These are phyloP conservation scores for Girardinichthys multiradiatus DNA, from an alignment of 2,113 vertebrate genomes.

Conservation along the genomic window DNA sequence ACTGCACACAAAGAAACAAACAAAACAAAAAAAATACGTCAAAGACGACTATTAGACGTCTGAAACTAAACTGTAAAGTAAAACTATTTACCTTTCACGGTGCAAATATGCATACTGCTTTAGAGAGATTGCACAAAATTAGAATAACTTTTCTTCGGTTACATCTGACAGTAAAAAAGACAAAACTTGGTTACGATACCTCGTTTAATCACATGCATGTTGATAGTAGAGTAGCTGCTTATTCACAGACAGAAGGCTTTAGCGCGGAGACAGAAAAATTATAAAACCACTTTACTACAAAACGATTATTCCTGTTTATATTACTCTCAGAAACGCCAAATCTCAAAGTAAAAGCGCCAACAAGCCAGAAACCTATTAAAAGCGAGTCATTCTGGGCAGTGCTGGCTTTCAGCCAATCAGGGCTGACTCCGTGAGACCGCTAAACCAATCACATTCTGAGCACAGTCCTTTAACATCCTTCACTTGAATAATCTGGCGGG, in stretches of 20 bases:
- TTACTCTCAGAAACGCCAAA: neutral
- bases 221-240: slow-evolving; percentile 21
- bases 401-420: slow-evolving; percentile 64
- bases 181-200: slow-evolving; percentile 72
- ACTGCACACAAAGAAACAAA: slow-evolving; percentile 2
- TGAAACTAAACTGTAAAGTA: neutral
- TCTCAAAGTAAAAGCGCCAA: slow-evolving; percentile 71
- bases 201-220: slow-evolving; percentile 93
- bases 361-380: neutral
- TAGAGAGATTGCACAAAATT: neutral
- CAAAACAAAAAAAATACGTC: neutral
- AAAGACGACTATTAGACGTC: neutral
- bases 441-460: slow-evolving; percentile 44
- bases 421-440: fast-evolving
- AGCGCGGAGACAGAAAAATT: neutral
- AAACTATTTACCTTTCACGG: neutral
- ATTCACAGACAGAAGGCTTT: neutral
- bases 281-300: neutral
- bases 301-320: neutral
- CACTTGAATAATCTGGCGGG: slow-evolving; percentile 48
- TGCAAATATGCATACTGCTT: neutral
- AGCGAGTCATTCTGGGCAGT: slow-evolving; percentile 6
- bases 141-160: neutral
- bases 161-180: neutral
- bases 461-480: neutral